phyloP scores from a whole-genome alignment of 2,797 vertebrate species.

The Phrynocephalus vlangalii region DNA sequence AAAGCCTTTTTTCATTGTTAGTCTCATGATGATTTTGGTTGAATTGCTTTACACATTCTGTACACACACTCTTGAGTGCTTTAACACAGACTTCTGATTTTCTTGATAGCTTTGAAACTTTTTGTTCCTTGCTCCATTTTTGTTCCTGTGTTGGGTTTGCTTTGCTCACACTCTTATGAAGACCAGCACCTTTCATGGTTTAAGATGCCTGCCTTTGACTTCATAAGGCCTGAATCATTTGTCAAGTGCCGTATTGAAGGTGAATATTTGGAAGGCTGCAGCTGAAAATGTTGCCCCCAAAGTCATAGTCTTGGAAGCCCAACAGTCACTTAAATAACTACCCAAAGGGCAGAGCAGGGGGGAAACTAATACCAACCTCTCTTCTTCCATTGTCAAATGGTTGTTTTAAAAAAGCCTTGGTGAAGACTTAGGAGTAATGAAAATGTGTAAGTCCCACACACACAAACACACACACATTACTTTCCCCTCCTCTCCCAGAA shows the following conservation, averaged over 20 bases:
- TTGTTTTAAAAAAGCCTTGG: too few relatives aligned
- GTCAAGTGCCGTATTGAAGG: constrained; percentile 16
- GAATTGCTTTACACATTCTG: neutral
- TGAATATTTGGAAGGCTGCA: constrained; percentile 11
- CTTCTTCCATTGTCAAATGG: accelerated
- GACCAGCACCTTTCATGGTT: neutral
- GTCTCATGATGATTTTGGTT: neutral
- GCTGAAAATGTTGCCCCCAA: constrained; percentile 11
- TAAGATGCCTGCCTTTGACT: neutral
- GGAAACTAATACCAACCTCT: neutral
- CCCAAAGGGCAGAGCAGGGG: accelerated
- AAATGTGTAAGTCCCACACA: too few relatives aligned
- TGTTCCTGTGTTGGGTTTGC: neutral
- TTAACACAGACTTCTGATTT: neutral
- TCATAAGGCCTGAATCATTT: constrained; percentile 7
- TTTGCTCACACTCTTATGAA: neutral
- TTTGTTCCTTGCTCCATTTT: neutral
- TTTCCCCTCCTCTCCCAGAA: neutral
- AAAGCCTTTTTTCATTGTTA: neutral
- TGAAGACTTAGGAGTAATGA: too few relatives aligned
- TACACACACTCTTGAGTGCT: neutral
- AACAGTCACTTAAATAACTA: neutral
- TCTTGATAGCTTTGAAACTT: neutral
- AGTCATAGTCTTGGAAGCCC: neutral
- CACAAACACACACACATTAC: too few relatives aligned